Conservation (phyloP, 2,797 vertebrate genomes). For the Bryconaethiops microstoma region DNA sequence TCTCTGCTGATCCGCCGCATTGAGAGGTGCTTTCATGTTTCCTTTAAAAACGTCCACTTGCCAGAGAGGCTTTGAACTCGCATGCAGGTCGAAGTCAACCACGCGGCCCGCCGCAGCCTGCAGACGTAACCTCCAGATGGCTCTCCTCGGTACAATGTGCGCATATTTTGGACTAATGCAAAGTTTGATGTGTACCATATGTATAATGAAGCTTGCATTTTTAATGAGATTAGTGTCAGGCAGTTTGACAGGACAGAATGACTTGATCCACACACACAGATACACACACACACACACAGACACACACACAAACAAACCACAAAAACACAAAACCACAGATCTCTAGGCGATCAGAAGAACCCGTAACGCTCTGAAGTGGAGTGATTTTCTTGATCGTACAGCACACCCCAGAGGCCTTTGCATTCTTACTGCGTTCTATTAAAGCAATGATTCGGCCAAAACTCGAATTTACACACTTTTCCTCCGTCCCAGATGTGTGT, state of each 20-base stretch:
- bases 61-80: slow-evolving; percentile 71
- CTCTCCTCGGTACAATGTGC: slow-evolving; percentile 38
- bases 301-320: slow-evolving; percentile 40
- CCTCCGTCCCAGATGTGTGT: not conserved
- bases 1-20: slow-evolving; percentile 66
- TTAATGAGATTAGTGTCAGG: slow-evolving; percentile 61
- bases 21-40: slow-evolving; percentile 77
- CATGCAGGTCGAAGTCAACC: slow-evolving; percentile 69
- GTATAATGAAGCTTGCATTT: slow-evolving; percentile 54
- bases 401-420: not conserved
- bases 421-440: not conserved
- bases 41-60: slow-evolving; percentile 60
- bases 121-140: slow-evolving; percentile 52
- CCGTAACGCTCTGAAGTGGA: slow-evolving; percentile 14
- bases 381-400: slow-evolving; percentile 4
- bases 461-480: not conserved
- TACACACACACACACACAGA: no score
- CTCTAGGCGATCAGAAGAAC: slow-evolving; percentile 19
- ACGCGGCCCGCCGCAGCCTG: slow-evolving; percentile 58
- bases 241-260: slow-evolving; percentile 51
- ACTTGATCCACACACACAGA: slow-evolving; percentile 46
- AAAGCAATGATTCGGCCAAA: not conserved
- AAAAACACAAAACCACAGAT: slow-evolving; percentile 27
- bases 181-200: slow-evolving; percentile 54
- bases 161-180: slow-evolving; percentile 37